Base-by-base conservation (phyloP, 2,888 invertebrate genomes). In the Gonocerus acuteangulatus region DNA sequence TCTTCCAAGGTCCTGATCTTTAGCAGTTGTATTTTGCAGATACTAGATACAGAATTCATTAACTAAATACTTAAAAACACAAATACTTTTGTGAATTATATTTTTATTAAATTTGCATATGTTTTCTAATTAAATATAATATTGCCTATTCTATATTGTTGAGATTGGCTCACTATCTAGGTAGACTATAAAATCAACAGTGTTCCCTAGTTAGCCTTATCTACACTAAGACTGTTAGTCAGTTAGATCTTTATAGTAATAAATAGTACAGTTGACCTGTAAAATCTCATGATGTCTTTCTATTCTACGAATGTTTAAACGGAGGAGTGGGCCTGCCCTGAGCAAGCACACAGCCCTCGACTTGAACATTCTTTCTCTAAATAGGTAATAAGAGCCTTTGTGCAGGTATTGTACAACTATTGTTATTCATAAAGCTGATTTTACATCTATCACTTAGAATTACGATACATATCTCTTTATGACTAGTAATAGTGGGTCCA, bases 161-260 rank as follows among this genome's bases (percentile, higher is more conserved):
- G 18, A 42, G 48, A 39, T 48, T 48, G n/a, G 23, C 27, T 47
- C 47, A 47, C 48, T 62, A 57, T 57, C 60, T 54, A 56, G 34
- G 57, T 56, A 44, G 64, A 64, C 61, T 65, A 49, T 56, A 49
- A 21, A 48, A 54, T 48, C 57, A 42, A 51, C 48, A 60, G 48
- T 60, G 65, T 65, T 65, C 62, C 63, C 61, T 65, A 65, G 65
- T 59, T 65, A 65, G 65, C 65, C 65, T 65, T 65, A 65, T 56
- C 58, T 63, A 63, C 63, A 65, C 65, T 63, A 65, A 65, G 65
- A 65, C 65, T 65, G 65, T 65, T 63, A 61, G 54, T 54, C 39
- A 22, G 21, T 39, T 54, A 54, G 54, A 39, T n/a, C 23, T 47
- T 45, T 44, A 42, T 52, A 52, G 61, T 54, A 23, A 42, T 48